phyloP scores from a whole-genome alignment of 2,113 vertebrate species.

The Apteryx owenii region DNA sequence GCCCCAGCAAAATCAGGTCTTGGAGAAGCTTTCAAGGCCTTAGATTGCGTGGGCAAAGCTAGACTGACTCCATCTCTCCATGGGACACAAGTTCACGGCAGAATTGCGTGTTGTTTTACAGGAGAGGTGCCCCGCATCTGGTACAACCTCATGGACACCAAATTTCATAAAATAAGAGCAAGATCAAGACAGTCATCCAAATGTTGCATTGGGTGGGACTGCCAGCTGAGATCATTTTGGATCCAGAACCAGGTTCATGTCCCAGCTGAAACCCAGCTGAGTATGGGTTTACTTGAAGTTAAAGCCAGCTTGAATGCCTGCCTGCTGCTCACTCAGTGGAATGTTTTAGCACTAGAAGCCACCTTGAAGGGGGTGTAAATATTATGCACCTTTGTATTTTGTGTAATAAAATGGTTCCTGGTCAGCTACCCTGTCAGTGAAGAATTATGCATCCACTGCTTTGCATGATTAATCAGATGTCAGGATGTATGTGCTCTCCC shows the following conservation, averaged over 20 bases:
- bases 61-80: neutral
- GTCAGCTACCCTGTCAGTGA: constrained; percentile 75
- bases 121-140: neutral
- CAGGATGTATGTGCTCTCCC: constrained; percentile 69
- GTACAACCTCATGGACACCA: neutral
- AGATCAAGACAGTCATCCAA: neutral
- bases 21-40: neutral
- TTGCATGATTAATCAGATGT: constrained; percentile 79
- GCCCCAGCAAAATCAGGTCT: neutral
- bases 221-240: constrained; percentile 26
- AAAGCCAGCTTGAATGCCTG: neutral
- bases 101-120: neutral
- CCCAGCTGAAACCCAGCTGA: neutral
- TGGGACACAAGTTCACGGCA: neutral
- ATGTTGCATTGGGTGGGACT: constrained; percentile 15
- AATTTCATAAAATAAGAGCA: constrained; percentile 1
- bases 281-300: neutral
- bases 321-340: neutral
- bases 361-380: constrained; percentile 44
- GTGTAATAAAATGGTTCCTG: constrained; percentile 69
- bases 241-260: constrained; percentile 6
- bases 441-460: constrained; percentile 65
- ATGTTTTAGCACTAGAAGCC: neutral
- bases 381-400: constrained; percentile 60
- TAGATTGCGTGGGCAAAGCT: neutral